A percentile compares a stretch with the other conserved stretches of the same genome.
Evolutionary conservation across 2,113 vertebrate genomes (phyloP).

Genomic region (Plotosus lineatus): DNA sequence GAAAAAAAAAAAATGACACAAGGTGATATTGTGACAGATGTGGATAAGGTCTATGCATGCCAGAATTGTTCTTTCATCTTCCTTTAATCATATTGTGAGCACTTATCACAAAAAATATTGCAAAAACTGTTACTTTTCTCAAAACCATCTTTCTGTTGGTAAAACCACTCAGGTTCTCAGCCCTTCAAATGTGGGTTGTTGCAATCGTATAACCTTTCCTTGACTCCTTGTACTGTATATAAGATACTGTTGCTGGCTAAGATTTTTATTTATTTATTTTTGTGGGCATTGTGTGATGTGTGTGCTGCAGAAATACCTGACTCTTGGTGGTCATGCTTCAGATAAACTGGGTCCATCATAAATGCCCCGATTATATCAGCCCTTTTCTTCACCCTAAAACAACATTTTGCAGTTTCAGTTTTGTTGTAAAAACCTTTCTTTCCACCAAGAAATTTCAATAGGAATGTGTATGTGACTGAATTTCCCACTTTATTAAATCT

Average conservation of each 20-base stretch:
- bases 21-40: too few relatives aligned
- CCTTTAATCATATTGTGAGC: too few relatives aligned
- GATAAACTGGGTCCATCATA: constrained; percentile 90
- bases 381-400: constrained; percentile 87
- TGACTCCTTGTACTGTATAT: not conserved
- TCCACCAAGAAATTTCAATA: not conserved
- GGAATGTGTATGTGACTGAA: not conserved
- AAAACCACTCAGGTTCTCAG: too few relatives aligned
- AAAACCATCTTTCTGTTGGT: too few relatives aligned
- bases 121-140: too few relatives aligned
- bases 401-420: not conserved
- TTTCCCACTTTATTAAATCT: not conserved
- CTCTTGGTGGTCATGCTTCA: constrained; percentile 89
- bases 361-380: constrained; percentile 85
- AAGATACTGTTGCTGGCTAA: too few relatives aligned
- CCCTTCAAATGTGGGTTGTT: not conserved
- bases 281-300: not conserved
- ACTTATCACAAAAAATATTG: too few relatives aligned
- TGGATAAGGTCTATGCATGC: too few relatives aligned
- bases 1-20: too few relatives aligned
- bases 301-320: constrained; percentile 75
- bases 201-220: not conserved
- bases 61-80: too few relatives aligned
- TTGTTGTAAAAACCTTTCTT: too few relatives aligned
- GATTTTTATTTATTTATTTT: not conserved